A percentile compares a stretch with the other conserved stretches of the same genome.
These are phyloP conservation scores for Drosophila borborema DNA, from an alignment of 2,888 invertebrate species.

Conservation along the genomic window DNA sequence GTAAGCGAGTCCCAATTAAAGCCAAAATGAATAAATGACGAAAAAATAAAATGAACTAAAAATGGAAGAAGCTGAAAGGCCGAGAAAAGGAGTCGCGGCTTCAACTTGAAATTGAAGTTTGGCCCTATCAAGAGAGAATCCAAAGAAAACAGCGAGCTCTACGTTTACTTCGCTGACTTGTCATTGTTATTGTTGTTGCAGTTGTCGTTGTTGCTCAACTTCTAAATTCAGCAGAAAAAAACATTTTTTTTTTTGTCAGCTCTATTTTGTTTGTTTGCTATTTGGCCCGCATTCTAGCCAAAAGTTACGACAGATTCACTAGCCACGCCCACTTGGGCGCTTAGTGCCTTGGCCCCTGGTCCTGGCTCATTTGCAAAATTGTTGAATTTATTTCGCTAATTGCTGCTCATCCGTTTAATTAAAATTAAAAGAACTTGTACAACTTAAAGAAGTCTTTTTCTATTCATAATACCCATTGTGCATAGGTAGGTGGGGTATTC, in stretches of 20 bases:
- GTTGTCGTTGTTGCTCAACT: slow-evolving; percentile 13
- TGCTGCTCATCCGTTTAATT: slow-evolving; percentile 80
- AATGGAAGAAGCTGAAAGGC: slow-evolving; percentile 16
- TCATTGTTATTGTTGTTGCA: neutral
- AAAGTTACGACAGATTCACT: slow-evolving; percentile 32
- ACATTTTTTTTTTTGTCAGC: slow-evolving; percentile 25
- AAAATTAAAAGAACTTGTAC: slow-evolving; percentile 72
- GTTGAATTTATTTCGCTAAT: slow-evolving; percentile 79
- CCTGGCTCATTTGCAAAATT: slow-evolving; percentile 73
- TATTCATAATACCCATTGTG: neutral
- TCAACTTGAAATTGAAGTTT: slow-evolving; percentile 55
- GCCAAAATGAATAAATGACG: slow-evolving; percentile 63
- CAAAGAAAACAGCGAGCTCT: slow-evolving; percentile 14
- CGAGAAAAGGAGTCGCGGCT: slow-evolving; percentile 34
- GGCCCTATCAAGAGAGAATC: slow-evolving; percentile 15
- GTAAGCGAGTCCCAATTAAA: slow-evolving; percentile 78
- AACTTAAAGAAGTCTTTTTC: slow-evolving; percentile 58
- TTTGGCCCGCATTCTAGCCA: slow-evolving; percentile 42
- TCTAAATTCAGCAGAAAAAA: slow-evolving; percentile 21
- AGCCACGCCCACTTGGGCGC: slow-evolving; percentile 12
- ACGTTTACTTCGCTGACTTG: slow-evolving; percentile 9
- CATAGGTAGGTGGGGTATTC: neutral
- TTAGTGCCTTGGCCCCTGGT: neutral
- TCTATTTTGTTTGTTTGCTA: slow-evolving; percentile 22
- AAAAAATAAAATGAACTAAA: neutral